These are phyloP conservation scores for Cyclophora albipunctata DNA, from an alignment of 2,888 invertebrate genomes.

Conservation along the genomic window DNA sequence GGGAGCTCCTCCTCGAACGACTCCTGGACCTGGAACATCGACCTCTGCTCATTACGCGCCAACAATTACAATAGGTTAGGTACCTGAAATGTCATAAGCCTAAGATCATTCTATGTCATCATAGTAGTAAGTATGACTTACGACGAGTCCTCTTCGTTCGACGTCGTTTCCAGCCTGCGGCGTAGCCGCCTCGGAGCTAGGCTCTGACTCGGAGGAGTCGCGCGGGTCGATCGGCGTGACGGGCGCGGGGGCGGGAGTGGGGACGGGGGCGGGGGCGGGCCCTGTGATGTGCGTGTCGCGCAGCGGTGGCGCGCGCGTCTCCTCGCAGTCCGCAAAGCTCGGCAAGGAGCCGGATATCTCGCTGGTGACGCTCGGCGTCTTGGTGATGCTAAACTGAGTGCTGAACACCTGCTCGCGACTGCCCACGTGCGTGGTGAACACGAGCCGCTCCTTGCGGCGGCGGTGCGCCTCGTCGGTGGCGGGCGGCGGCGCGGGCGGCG, in stretches of 20 bases:
- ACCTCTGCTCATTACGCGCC: neutral
- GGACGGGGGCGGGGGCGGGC: conserved; percentile 4
- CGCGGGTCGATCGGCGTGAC: conserved; percentile 19
- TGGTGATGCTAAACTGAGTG: conserved; percentile 78
- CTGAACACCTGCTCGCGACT: conserved; percentile 82
- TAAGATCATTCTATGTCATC: too few relatives aligned
- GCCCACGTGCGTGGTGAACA: conserved; percentile 81
- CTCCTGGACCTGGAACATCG: conserved; percentile 73
- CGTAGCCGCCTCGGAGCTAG: conserved; percentile 20
- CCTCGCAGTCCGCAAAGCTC: conserved; percentile 76
- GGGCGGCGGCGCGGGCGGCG: conserved; percentile 5
- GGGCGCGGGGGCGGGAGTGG: conserved; percentile 6
- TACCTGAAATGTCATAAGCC: too few relatives aligned
- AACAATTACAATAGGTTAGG: neutral
- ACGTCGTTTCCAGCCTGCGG: conserved; percentile 68
- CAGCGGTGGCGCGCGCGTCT: conserved; percentile 31
- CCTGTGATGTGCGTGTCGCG: conserved; percentile 17
- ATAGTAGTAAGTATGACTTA: conserved; percentile 4
- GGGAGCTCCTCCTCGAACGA: conserved; percentile 91
- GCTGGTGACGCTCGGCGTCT: conserved; percentile 78
- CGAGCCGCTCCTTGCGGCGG: conserved; percentile 60
- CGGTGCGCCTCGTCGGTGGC: conserved; percentile 21
- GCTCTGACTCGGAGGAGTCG: conserved; percentile 24
- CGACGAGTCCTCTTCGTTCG: conserved; percentile 81
- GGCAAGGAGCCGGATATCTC: conserved; percentile 72